Base-by-base conservation (phyloP, 2,113 vertebrate species). In the Dipodomys ordii region DNA sequence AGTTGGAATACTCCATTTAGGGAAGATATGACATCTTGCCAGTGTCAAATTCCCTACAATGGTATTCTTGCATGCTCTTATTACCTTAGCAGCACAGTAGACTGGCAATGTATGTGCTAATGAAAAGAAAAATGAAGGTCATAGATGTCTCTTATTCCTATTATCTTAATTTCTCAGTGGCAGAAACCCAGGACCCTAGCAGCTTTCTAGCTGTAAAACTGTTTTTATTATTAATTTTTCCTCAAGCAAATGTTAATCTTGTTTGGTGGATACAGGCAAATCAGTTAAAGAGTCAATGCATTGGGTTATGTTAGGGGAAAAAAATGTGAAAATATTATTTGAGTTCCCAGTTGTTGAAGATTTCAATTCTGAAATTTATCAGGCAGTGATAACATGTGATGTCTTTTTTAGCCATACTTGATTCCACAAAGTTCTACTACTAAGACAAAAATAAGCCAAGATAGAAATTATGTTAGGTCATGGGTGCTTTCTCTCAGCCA, bases 201-300 rank as follows among this genome's bases (percentile, higher is more conserved):
- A 7, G 88, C 44, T 87, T 76, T 0, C 0, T 79, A 71, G 27
- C 25, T 96, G 74, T 83, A 87, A 95, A 22, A 87, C 53, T 89
- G 60, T 11, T 11, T 32, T 46, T 4, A 69, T 28, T 65, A 22
- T 19, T 46, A 79, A 30, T 16, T 2, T 93, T 93, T 25, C 15
- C 32, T 87, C 32, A 92, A 81, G 11, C 89, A 86, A 8, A 30
- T 77, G 3, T 1, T 83, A 67, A 35, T 35, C 6, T 32, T 81
- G 7, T 76, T 69, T 2, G 65, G 22, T 62, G 39, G 13, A 28
- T 13, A 16, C 3, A 4, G 1, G 32, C 28, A 46, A 0, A 0
- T 80, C 71, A 87, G n/a, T 93, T 57, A 10, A 85, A 84, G 9
- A 72, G 27, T 78, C 60, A 46, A 91, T 3, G n/a, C 19, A 49